Conservation (phyloP, 2,113 vertebrate species). For the Bos indicus region DNA sequence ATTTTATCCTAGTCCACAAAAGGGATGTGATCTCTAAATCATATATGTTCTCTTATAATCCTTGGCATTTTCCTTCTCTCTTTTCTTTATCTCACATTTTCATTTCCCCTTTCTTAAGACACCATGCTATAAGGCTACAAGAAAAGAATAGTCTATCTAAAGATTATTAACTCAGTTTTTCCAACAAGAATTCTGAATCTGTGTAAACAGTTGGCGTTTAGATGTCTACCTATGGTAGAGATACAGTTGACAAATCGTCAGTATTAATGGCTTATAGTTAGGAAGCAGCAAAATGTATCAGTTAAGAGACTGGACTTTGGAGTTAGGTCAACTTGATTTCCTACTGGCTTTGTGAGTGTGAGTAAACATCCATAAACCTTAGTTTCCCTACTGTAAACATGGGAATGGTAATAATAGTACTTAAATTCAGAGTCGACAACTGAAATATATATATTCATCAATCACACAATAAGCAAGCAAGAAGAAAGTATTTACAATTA, state of each 20-base stretch:
- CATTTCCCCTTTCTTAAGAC: conserved; percentile 1
- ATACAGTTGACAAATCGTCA: background rate
- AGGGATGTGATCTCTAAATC: background rate
- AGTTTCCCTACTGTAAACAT: background rate
- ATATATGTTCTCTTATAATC: background rate
- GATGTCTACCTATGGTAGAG: background rate
- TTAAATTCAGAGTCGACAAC: background rate
- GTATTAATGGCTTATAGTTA: background rate
- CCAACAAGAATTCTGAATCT: background rate
- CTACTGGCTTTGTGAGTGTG: background rate
- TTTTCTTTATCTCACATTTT: background rate
- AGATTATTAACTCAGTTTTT: background rate
- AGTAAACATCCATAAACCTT: background rate
- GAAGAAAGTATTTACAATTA: background rate
- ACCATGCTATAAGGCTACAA: background rate
- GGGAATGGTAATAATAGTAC: background rate
- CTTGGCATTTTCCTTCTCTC: background rate
- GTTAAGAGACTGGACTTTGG: background rate
- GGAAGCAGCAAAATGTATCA: background rate
- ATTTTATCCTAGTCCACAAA: background rate
- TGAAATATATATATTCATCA: background rate
- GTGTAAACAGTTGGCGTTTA: conserved; percentile 3
- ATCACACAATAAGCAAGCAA: background rate
- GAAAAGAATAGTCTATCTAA: background rate
- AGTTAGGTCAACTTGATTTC: background rate